phyloP scores from a whole-genome alignment of 64 coral and sea anemone species.

The Stichodactyla helianthus region DNA sequence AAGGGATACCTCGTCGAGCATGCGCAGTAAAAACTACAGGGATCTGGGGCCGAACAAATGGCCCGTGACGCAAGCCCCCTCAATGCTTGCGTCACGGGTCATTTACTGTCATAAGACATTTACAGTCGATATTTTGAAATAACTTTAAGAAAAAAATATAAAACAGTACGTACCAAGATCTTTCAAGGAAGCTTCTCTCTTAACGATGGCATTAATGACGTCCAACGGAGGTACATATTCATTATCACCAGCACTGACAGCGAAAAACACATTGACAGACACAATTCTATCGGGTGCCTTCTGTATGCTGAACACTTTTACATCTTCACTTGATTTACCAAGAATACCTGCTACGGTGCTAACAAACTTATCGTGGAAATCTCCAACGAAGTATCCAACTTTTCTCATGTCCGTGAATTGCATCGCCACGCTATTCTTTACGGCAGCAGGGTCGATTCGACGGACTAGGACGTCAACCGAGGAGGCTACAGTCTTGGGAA shows the following conservation, averaged over 20 bases:
- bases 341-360: constrained; percentile 28
- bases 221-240: constrained; percentile 15
- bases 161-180: constrained; percentile 28
- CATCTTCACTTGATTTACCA: neutral
- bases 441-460: constrained; percentile 39
- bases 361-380: constrained; percentile 52
- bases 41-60: too few species aligned
- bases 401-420: constrained; percentile 66
- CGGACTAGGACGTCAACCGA: constrained; percentile 48
- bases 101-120: too few species aligned
- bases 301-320: constrained; percentile 86
- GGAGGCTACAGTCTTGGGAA: constrained; percentile 62
- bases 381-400: constrained; percentile 53
- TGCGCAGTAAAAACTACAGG: too few species aligned
- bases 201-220: constrained; percentile 16
- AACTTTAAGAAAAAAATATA: neutral
- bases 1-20: too few species aligned
- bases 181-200: constrained; percentile 13
- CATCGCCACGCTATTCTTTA: constrained; percentile 71
- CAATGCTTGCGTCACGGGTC: too few species aligned
- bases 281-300: constrained; percentile 18
- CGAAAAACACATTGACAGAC: constrained; percentile 51
- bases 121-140: neutral
- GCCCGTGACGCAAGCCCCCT: too few species aligned
- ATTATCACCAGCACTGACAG: constrained; percentile 31